Evolutionary conservation across 2,797 vertebrate species (phyloP), one percentile per base, ranked within the genome.

Genomic region (Huso huso): DNA sequence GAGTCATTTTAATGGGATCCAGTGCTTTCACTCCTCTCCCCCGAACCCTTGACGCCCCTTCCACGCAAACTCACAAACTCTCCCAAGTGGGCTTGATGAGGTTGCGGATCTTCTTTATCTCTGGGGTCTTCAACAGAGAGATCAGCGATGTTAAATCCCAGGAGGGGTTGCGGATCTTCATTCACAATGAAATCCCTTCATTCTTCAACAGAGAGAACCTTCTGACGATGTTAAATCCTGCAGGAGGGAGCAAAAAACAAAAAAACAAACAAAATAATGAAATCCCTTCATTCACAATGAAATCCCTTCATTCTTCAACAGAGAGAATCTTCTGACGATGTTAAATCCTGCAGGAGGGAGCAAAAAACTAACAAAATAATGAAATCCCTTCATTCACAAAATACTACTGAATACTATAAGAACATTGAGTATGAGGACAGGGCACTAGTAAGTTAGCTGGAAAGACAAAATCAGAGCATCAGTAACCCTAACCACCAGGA

Each of bases 181-280:
- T n/a, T n/a, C n/a, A n/a, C n/a, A n/a, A n/a, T n/a, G n/a, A n/a
- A n/a, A n/a, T n/a, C n/a, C n/a, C n/a, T n/a, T n/a, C n/a, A n/a
- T n/a, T 93, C 86, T 92, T 96, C 78, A 94, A 79, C 79, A 99
- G 85, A 37, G 85, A 91, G 64, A 98, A 97, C 62, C 88, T 86
- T 63, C 84, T 91, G 63, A 96, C 90, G 76, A 98, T 84, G 86
- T 95, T 97, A 84, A 95, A 99, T 73, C 96, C 96, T 99, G 81
- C 23, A 23, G 23, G 23, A 23, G 23, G 23, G 23, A 23, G 23
- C 23, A 3, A 23, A 23, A 23, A 23, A 23, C 23, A 23, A 23
- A 23, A 23, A 0, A 71, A 58, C 23, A 10, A 59, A 61, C 9
- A n/a, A n/a, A n/a, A n/a, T n/a, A n/a, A 55, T 55, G 52, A 23